Evolutionary conservation across 2,797 vertebrate genomes (phyloP).

Genomic region (Distichodus sexfasciatus): DNA sequence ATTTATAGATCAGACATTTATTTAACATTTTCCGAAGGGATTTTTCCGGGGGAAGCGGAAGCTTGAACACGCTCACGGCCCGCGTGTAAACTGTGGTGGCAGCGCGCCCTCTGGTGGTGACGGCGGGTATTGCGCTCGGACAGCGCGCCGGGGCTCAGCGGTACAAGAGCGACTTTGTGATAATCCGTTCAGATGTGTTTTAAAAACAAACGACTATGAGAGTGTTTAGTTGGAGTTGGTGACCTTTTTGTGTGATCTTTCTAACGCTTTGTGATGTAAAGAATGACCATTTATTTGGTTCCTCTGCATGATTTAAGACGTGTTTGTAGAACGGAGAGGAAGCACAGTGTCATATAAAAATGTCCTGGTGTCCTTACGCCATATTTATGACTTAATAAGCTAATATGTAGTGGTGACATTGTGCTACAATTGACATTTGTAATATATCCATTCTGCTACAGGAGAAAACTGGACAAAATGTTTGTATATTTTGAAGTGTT

Average conservation of each 20-base stretch:
- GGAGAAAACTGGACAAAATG: constrained; percentile 35
- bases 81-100: too few species aligned
- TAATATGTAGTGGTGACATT: constrained; percentile 73
- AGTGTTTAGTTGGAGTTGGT: constrained; percentile 31
- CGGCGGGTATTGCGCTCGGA: neutral
- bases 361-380: constrained; percentile 56
- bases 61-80: too few species aligned
- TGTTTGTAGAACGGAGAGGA: constrained; percentile 40
- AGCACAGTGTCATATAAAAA: constrained; percentile 68
- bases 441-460: constrained; percentile 60
- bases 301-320: constrained; percentile 49
- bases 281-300: constrained; percentile 25
- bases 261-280: constrained; percentile 38
- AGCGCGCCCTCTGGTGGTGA: constrained; percentile 24
- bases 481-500: constrained; percentile 56
- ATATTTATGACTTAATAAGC: constrained; percentile 81
- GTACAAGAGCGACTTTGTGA: constrained; percentile 13
- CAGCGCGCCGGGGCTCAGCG: neutral
- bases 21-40: too few species aligned
- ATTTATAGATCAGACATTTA: too few species aligned
- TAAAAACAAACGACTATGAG: constrained; percentile 14
- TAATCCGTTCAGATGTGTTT: constrained; percentile 3
- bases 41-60: too few species aligned
- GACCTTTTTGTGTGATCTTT: constrained; percentile 42
- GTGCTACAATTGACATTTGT: constrained; percentile 56